Evolutionary conservation across 2,797 vertebrate species (phyloP).

Genomic region (Galagoides demidoff): DNA sequence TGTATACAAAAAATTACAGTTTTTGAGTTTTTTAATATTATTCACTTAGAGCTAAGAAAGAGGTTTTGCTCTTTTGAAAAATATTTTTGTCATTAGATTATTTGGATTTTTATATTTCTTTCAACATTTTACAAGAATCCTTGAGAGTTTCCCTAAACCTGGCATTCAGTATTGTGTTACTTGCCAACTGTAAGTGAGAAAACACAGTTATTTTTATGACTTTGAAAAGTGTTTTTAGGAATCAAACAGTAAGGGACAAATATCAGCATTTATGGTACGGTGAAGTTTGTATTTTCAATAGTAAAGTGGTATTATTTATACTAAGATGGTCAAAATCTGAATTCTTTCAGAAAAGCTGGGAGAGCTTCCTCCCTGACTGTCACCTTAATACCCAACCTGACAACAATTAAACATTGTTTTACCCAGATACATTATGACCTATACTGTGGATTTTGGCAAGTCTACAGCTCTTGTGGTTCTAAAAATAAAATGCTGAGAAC

Average conservation of each 20-base stretch:
- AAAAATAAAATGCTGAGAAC: slow-evolving; percentile 19
- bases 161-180: not conserved
- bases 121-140: slow-evolving; percentile 11
- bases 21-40: not conserved
- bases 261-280: not conserved
- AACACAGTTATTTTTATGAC: not conserved
- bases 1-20: not conserved
- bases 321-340: not conserved
- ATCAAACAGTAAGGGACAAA: not conserved
- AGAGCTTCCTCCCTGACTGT: not conserved
- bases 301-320: not conserved
- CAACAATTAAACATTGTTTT: not conserved
- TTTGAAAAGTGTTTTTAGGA: slow-evolving; percentile 7
- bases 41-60: not conserved
- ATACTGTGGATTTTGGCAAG: not conserved
- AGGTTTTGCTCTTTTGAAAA: not conserved
- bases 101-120: slow-evolving; percentile 8
- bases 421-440: not conserved
- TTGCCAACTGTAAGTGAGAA: not conserved
- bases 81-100: not conserved
- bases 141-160: not conserved
- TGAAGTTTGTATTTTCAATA: not conserved
- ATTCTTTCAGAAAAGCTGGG: not conserved
- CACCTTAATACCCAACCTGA: not conserved
- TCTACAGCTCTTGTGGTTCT: not conserved